phyloP scores from a whole-genome alignment of 2,113 vertebrate species.

The Benitochromis conjunctus region DNA sequence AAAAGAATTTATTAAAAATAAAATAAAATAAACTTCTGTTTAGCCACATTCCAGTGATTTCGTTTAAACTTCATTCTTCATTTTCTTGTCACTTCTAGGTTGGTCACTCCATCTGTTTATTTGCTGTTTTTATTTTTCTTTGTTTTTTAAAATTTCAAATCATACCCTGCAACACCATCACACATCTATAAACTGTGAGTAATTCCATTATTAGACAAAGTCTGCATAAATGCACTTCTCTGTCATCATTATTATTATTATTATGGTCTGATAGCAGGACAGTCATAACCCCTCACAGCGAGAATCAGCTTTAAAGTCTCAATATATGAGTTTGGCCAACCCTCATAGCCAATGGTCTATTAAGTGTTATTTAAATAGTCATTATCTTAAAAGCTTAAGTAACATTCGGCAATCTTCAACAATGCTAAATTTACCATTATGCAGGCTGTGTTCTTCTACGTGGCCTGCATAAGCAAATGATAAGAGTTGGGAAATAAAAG shows the following conservation, averaged over 20 bases:
- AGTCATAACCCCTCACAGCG: neutral
- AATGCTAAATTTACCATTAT: neutral
- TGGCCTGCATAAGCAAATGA: neutral
- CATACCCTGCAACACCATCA: accelerated
- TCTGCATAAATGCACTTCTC: neutral
- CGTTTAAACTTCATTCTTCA: neutral
- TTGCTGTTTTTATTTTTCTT: neutral
- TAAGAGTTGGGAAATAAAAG: neutral
- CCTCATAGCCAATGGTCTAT: neutral
- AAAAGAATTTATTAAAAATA: neutral
- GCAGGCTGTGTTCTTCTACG: neutral
- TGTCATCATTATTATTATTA: neutral
- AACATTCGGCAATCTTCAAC: neutral
- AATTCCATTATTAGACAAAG: neutral
- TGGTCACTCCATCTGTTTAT: neutral
- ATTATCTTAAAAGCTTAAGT: neutral
- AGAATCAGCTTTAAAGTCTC: neutral
- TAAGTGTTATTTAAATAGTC: neutral
- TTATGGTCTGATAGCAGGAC: neutral
- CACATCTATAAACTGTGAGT: neutral
- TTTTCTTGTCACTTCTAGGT: neutral
- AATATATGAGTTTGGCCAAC: neutral
- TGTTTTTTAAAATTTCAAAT: neutral
- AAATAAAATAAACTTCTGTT: neutral
- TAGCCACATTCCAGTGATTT: neutral